Conservation (phyloP, 2,797 vertebrate genomes). For the Dipus sagitta region DNA sequence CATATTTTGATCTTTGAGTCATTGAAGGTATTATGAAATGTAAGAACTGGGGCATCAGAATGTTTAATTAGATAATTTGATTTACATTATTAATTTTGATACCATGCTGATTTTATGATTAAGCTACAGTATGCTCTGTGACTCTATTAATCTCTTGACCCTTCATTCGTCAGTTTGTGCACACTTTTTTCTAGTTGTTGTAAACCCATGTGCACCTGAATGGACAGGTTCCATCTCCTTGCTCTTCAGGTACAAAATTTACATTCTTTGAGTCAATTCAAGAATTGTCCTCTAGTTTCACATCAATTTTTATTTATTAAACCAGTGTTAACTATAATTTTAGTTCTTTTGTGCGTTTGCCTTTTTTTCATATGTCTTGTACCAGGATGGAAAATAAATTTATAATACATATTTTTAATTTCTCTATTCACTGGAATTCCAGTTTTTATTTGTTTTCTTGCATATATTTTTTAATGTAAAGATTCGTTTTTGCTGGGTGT, state of each 20-base stretch:
- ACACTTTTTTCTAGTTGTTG: too few relatives aligned
- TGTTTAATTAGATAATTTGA: not conserved
- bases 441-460: constrained; percentile 12
- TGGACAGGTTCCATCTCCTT: too few relatives aligned
- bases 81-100: not conserved
- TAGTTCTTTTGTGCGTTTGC: not conserved
- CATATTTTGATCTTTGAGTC: not conserved
- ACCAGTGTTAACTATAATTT: not conserved
- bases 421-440: not conserved
- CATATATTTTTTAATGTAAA: not conserved
- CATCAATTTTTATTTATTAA: not conserved
- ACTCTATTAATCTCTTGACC: not conserved
- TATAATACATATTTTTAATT: not conserved
- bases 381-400: not conserved
- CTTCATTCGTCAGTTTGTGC: not conserved
- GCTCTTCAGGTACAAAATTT: too few relatives aligned
- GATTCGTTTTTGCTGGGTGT: too few relatives aligned
- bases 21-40: not conserved
- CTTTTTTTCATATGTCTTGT: not conserved
- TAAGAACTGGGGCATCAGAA: not conserved
- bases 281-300: not conserved
- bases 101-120: not conserved
- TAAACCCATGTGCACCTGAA: too few relatives aligned
- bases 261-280: too few relatives aligned
- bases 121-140: not conserved